phyloP scores from a whole-genome alignment of 2,797 vertebrate species.

The Garrulus glandarius region DNA sequence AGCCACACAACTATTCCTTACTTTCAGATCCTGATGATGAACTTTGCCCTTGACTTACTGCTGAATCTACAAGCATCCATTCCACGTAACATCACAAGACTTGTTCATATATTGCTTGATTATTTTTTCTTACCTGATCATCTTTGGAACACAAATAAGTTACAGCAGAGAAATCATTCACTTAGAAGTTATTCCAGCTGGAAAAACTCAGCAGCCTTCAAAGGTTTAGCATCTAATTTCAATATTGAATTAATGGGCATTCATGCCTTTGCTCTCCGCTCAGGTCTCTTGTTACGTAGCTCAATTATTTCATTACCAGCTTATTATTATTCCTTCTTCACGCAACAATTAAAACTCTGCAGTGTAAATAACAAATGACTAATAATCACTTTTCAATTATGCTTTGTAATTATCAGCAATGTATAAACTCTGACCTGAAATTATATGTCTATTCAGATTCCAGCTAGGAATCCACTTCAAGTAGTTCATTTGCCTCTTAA shows the following conservation, averaged over 20 bases:
- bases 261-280: neutral
- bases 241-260: neutral
- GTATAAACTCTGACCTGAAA: neutral
- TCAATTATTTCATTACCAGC: neutral
- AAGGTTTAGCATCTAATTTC: neutral
- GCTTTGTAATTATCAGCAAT: neutral
- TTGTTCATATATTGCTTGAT: neutral
- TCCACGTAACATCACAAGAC: neutral
- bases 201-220: neutral
- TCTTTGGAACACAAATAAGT: neutral
- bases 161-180: neutral
- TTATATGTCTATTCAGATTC: neutral
- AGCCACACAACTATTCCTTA: neutral
- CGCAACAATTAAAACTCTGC: neutral
- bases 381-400: neutral
- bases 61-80: neutral
- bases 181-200: neutral
- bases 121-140: neutral
- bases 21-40: neutral
- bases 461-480: neutral
- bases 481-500: neutral
- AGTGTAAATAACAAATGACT: neutral
- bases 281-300: accelerated
- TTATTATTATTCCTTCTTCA: neutral
- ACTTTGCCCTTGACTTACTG: neutral